Percentiles rank a stretch among this genome's conserved stretches.
These are phyloP conservation scores for Merodon equestris DNA, from an alignment of 2,888 invertebrate species.

Conservation along the genomic window DNA sequence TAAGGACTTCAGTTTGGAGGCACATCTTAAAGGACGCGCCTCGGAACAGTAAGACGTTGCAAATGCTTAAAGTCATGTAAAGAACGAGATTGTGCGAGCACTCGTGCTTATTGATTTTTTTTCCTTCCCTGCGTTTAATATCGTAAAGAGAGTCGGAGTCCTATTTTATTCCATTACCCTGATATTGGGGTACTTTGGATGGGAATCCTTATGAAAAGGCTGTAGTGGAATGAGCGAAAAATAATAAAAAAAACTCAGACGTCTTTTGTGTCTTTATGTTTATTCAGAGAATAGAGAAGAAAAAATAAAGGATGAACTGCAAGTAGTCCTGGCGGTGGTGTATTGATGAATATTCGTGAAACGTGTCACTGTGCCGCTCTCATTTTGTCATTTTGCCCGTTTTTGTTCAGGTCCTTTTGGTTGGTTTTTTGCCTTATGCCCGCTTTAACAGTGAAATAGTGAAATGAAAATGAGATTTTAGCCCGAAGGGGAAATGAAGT, in stretches of 20 bases:
- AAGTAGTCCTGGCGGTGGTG: slow-evolving; percentile 32
- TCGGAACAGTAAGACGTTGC: slow-evolving; percentile 35
- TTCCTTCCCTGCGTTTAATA: slow-evolving; percentile 27
- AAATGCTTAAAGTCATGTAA: slow-evolving; percentile 51
- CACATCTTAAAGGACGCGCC: slow-evolving; percentile 46
- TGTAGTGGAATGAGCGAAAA: too few relatives aligned
- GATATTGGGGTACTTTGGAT: slow-evolving; percentile 8
- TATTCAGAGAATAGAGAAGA: background rate
- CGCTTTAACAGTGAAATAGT: slow-evolving; percentile 47
- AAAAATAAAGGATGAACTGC: slow-evolving; percentile 1
- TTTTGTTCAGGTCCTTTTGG: slow-evolving; percentile 16
- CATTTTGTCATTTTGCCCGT: slow-evolving; percentile 57
- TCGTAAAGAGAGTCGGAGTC: slow-evolving; percentile 20
- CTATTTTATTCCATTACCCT: slow-evolving; percentile 25
- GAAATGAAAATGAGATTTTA: slow-evolving; percentile 61
- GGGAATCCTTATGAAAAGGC: too few relatives aligned
- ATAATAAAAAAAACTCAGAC: slow-evolving; percentile 29
- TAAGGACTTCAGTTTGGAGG: slow-evolving; percentile 9
- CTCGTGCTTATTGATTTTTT: slow-evolving; percentile 2
- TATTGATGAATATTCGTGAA: slow-evolving; percentile 68
- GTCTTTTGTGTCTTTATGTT: slow-evolving; percentile 22
- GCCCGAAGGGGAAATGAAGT: slow-evolving; percentile 55
- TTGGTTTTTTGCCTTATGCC: slow-evolving; percentile 7
- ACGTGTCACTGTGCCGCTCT: slow-evolving; percentile 62
- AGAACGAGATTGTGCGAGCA: slow-evolving; percentile 27